Percentiles rank a stretch among this genome's conserved stretches.
phyloP scores from a whole-genome alignment of 2,113 vertebrate species.

The Cyprinodon variegatus region DNA sequence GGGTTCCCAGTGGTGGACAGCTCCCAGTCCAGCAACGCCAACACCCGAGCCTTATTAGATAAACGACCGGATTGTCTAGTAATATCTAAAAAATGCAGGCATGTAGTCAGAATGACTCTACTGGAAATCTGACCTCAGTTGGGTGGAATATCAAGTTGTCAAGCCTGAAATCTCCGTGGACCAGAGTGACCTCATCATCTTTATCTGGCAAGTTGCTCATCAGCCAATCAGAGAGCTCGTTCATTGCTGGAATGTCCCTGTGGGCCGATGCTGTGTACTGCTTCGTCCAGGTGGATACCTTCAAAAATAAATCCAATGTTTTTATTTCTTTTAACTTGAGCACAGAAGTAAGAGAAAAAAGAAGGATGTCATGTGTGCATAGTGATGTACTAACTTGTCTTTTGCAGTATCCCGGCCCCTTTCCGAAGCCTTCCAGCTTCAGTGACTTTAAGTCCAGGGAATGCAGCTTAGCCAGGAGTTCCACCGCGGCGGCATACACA shows the following conservation, averaged over 20 bases:
- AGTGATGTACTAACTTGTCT: conserved; percentile 83
- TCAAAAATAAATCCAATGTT: conserved; percentile 2
- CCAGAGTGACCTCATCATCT: conserved; percentile 84
- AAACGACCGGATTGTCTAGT: conserved; percentile 4
- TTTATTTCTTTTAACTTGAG: neutral
- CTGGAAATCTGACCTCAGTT: conserved; percentile 80
- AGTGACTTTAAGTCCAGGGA: conserved; percentile 80
- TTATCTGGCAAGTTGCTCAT: conserved; percentile 83
- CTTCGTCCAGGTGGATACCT: conserved; percentile 93
- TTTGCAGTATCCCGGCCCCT: conserved; percentile 86
- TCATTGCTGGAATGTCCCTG: conserved; percentile 86
- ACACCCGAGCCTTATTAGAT: conserved; percentile 82
- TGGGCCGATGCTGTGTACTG: conserved; percentile 88
- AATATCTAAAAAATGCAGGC: neutral
- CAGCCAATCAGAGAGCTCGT: conserved; percentile 87
- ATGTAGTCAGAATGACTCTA: neutral
- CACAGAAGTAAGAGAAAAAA: neutral
- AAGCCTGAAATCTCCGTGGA: conserved; percentile 91
- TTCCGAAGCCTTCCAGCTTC: conserved; percentile 84
- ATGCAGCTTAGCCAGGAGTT: conserved; percentile 87
- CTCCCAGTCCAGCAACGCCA: conserved; percentile 94
- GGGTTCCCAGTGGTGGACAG: conserved; percentile 92
- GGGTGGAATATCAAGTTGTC: conserved; percentile 94
- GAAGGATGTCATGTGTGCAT: neutral
- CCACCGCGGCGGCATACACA: conserved; percentile 85